These are phyloP conservation scores for Eristalinus aeneus DNA, from an alignment of 2,888 invertebrate genomes.

Conservation along the genomic window DNA sequence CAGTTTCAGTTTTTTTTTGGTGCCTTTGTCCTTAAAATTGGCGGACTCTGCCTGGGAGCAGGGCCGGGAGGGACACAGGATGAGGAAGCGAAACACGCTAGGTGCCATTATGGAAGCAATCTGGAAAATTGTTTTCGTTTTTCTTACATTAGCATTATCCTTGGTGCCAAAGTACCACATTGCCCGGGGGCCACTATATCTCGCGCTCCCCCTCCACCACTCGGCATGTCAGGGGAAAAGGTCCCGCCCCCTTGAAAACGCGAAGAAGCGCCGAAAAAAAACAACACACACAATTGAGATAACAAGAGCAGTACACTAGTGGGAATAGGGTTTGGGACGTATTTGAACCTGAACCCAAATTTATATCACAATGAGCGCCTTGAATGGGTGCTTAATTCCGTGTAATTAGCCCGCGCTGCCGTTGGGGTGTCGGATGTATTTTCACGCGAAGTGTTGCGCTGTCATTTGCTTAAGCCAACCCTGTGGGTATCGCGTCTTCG, in stretches of 20 bases:
- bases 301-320: constrained; percentile 31
- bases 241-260: constrained; percentile 16
- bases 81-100: constrained; percentile 39
- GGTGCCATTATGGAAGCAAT: constrained; percentile 70
- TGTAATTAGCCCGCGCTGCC: constrained; percentile 58
- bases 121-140: constrained; percentile 70
- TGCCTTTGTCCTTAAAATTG: not conserved
- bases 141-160: constrained; percentile 70
- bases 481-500: constrained; percentile 1
- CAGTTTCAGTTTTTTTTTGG: not conserved
- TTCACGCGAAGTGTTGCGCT: constrained; percentile 55
- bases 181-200: constrained; percentile 47
- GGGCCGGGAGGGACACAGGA: not conserved
- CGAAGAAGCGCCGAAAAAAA: constrained; percentile 7
- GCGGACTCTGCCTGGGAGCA: not conserved
- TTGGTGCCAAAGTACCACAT: constrained; percentile 64
- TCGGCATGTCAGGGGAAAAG: constrained; percentile 1
- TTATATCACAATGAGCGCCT: constrained; percentile 52
- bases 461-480: constrained; percentile 37
- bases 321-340: not conserved
- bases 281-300: constrained; percentile 56
- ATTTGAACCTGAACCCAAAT: constrained; percentile 58
- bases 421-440: constrained; percentile 46
- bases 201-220: not conserved
- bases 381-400: constrained; percentile 64